Evolutionary conservation across 2,797 vertebrate species (phyloP).

Genomic region (Lindbergichthys nudifrons): DNA sequence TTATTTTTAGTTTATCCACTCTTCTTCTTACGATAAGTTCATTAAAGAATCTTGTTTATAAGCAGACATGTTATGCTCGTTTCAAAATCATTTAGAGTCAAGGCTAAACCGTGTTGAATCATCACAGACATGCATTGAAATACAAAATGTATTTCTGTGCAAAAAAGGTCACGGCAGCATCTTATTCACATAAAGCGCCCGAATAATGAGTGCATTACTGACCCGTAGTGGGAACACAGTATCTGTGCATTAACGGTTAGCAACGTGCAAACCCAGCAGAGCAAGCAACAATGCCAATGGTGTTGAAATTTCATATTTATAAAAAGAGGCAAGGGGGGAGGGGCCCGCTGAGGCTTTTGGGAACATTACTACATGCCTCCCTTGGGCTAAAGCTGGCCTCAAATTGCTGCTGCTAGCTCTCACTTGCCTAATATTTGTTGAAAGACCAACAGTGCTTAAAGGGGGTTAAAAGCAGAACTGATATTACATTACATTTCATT

Average conservation of each 20-base stretch:
- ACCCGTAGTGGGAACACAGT: background rate
- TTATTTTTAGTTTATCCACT: conserved; percentile 3
- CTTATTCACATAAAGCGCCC: background rate
- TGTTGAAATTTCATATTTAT: conserved; percentile 35
- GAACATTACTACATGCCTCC: conserved; percentile 40
- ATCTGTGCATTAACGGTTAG: background rate
- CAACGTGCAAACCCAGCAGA: background rate
- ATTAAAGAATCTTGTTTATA: conserved; percentile 2
- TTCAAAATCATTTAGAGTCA: background rate
- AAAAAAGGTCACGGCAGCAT: conserved; percentile 10
- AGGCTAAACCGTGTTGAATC: background rate
- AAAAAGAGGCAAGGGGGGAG: conserved; percentile 20
- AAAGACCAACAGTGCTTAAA: conserved; percentile 5
- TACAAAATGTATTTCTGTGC: background rate
- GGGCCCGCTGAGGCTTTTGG: conserved; percentile 7
- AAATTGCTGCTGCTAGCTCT: conserved; percentile 34
- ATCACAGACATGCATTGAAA: background rate
- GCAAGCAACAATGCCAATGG: conserved; percentile 2
- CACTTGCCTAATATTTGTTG: conserved; percentile 19
- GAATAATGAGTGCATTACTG: background rate
- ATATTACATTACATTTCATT: too few relatives aligned
- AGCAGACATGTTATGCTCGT: background rate
- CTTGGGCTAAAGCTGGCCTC: conserved; percentile 28
- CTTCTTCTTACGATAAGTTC: background rate
- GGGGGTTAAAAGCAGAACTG: conserved; percentile 7